Conservation (phyloP, 2,797 vertebrate species). For the Chaenodraco wilsoni region DNA sequence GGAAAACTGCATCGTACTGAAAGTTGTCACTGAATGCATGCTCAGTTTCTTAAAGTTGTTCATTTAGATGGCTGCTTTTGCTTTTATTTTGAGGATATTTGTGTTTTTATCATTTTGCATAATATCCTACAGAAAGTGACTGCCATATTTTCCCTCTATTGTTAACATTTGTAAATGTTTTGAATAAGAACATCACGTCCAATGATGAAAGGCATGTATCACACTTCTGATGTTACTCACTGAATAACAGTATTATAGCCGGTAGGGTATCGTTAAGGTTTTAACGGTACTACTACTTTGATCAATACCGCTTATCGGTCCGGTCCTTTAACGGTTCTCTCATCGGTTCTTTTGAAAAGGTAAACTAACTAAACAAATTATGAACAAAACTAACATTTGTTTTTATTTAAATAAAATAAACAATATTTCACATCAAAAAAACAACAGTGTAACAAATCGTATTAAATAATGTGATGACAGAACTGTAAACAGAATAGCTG, state of each 20-base stretch:
- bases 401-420: too few species aligned
- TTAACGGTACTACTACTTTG: too few species aligned
- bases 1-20: not conserved
- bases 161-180: not conserved
- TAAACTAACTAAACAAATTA: too few species aligned
- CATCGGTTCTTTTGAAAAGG: too few species aligned
- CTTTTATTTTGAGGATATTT: not conserved
- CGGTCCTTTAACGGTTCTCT: too few species aligned
- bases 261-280: too few species aligned
- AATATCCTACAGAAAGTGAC: not conserved
- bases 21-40: not conserved
- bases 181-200: not conserved
- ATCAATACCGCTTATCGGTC: too few species aligned
- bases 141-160: not conserved
- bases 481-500: too few species aligned
- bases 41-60: not conserved
- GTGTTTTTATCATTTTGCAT: not conserved
- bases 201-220: not conserved
- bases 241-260: not conserved
- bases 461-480: too few species aligned
- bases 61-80: not conserved
- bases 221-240: not conserved
- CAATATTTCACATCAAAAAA: too few species aligned
- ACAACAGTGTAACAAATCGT: too few species aligned
- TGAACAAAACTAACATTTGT: too few species aligned